Base-by-base conservation (phyloP, 1,140 invertebrate genomes). In the Drosophila cardini region DNA sequence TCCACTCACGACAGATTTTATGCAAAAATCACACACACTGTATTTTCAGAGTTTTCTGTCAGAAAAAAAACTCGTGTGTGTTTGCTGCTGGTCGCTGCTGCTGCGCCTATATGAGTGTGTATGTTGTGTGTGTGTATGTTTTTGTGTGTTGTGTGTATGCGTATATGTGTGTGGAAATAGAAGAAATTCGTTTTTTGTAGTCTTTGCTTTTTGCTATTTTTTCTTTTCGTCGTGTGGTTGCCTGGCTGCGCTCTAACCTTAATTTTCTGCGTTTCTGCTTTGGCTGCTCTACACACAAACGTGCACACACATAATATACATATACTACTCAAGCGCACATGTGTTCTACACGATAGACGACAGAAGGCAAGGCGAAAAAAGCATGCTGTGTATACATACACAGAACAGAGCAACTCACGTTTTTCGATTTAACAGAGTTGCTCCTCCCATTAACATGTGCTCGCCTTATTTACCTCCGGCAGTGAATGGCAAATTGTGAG, bases 211-310 rank as follows among this genome's bases (percentile, higher is more conserved):
- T 63, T 64, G 43, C 52, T 70, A 78, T 69, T 83, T 77, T 86
- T 86, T 87, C 78, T 80, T 87, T 84, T 87, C 71, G 40, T 58
- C 58, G 70, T 87, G 71, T 72, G 80, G 68, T 80, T 81, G 72
- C 79, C 86, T 76, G 55, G 80, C 74, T 89, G 84, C 85, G 79
- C 84, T 90, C 83, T 91, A 91, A 91, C 90, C 90, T 91, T 91
- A 91, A 87, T 91, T 91, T 91, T 90, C 84, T 80, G 80, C 80
- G 80, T 89, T 91, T 80, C 75, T 91, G 63, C 79, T 90, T 80
- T 75, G 72, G 68, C 79, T 90, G 85, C 72, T 80, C 72, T 90
- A 85, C 86, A 73, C 75, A 76, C 56, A 78, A 72, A 80, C 71
- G 68, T 60, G 46, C 53, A 72, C 82, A 67, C 65, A 76, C 53